Conservation (phyloP, 2,113 vertebrate species). For the Desmodus rotundus region DNA sequence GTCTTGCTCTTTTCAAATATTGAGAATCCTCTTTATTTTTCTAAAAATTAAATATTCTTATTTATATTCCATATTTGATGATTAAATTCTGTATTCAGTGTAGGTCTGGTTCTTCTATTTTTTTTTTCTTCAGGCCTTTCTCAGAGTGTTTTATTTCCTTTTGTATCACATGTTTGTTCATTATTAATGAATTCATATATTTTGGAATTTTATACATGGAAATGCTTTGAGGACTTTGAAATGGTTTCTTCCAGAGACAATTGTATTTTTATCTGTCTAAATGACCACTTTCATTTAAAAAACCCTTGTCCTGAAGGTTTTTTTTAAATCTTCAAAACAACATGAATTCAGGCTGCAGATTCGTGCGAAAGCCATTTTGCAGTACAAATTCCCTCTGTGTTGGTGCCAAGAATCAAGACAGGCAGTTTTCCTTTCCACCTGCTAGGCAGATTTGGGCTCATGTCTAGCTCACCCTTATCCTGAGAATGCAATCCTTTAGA, state of each 20-base stretch:
- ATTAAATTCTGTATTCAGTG: neutral
- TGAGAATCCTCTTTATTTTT: neutral
- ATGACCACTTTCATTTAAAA: constrained; percentile 34
- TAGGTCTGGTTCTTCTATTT: neutral
- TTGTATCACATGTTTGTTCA: neutral
- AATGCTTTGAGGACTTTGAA: constrained; percentile 35
- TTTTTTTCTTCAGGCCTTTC: neutral
- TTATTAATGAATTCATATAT: neutral
- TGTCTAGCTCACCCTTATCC: neutral
- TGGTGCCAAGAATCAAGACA: neutral
- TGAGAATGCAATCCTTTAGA: neutral
- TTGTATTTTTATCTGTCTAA: constrained; percentile 15
- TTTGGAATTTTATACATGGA: constrained; percentile 5
- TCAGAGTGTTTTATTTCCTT: neutral
- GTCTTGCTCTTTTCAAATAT: neutral
- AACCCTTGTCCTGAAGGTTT: neutral
- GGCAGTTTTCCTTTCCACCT: neutral
- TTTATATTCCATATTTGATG: neutral
- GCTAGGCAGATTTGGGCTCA: neutral
- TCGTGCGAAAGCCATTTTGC: neutral
- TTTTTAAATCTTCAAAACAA: neutral
- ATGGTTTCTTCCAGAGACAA: constrained; percentile 15
- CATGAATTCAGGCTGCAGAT: neutral
- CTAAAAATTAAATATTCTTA: neutral
- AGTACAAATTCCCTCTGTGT: neutral